Evolutionary conservation across 35 echinoderm and acorn worm species (phyloP).

Genomic region (Amphiura filiformis): DNA sequence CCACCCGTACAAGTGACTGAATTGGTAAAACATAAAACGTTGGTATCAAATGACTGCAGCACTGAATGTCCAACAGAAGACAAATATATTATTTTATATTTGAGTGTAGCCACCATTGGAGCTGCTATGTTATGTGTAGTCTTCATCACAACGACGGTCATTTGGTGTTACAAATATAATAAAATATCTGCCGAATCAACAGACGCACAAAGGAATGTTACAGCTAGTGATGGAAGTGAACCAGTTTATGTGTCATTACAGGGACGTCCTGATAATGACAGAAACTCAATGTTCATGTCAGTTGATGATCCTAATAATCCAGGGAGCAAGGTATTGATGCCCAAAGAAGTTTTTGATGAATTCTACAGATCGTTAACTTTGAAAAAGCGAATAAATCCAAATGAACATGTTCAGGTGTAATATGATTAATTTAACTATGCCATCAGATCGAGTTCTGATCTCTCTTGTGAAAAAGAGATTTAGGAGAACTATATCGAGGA

Average conservation of each 20-base stretch:
- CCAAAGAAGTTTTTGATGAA: no score
- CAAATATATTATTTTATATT: not conserved
- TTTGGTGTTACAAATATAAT: not conserved
- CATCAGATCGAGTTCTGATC: no score
- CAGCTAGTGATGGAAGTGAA: not conserved
- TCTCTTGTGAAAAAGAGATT: no score
- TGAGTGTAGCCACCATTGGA: not conserved
- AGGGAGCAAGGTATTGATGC: no score
- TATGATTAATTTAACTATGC: no score
- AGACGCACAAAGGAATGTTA: not conserved
- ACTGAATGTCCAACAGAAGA: not conserved
- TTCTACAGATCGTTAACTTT: no score
- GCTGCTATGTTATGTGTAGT: not conserved
- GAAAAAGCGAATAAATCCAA: no score
- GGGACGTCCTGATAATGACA: not conserved
- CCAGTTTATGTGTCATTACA: slow-evolving; percentile 1
- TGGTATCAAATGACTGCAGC: not conserved
- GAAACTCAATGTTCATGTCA: no score
- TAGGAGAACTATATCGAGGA: no score
- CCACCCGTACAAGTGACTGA: not conserved
- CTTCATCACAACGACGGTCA: not conserved
- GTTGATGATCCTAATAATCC: no score
- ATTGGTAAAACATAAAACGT: not conserved
- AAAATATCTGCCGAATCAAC: not conserved
- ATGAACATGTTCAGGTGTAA: no score